A percentile compares a stretch with the other conserved stretches of the same genome.
phyloP scores from a whole-genome alignment of 2,888 invertebrate species.

The Thymelicus lineola region DNA sequence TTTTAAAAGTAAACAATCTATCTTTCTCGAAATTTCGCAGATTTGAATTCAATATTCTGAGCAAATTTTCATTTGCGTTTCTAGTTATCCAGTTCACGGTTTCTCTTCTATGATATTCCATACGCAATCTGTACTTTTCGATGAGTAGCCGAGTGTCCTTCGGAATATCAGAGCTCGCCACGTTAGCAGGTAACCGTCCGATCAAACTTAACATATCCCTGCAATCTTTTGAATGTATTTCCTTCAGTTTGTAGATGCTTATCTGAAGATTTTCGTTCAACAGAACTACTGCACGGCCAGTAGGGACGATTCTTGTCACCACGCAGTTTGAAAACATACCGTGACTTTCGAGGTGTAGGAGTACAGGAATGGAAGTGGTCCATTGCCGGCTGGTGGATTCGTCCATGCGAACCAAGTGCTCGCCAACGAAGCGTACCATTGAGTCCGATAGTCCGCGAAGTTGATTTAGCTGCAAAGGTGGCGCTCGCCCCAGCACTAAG shows the following conservation, averaged over 20 bases:
- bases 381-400: conserved; percentile 42
- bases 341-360: conserved; percentile 45
- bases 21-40: conserved; percentile 44
- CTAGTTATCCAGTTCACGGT: conserved; percentile 36
- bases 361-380: conserved; percentile 42
- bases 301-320: conserved; percentile 43
- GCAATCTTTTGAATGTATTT: conserved; percentile 42
- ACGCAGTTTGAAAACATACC: conserved; percentile 46
- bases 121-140: conserved; percentile 41
- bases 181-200: conserved; percentile 31
- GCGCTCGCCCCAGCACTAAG: conserved; percentile 47
- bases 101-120: conserved; percentile 45
- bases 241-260: conserved; percentile 48
- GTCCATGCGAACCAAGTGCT: conserved; percentile 47
- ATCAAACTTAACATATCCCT: conserved; percentile 40
- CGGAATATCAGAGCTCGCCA: conserved; percentile 24
- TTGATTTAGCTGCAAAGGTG: conserved; percentile 46
- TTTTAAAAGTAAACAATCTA: conserved; percentile 44
- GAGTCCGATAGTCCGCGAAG: conserved; percentile 43
- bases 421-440: conserved; percentile 46
- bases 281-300: conserved; percentile 44
- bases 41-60: conserved; percentile 9
- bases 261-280: conserved; percentile 49
- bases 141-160: conserved; percentile 39
- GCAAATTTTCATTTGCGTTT: conserved; percentile 5